Evolutionary conservation across 2,888 invertebrate species (phyloP).

Genomic region (Toxonevra muliebris): DNA sequence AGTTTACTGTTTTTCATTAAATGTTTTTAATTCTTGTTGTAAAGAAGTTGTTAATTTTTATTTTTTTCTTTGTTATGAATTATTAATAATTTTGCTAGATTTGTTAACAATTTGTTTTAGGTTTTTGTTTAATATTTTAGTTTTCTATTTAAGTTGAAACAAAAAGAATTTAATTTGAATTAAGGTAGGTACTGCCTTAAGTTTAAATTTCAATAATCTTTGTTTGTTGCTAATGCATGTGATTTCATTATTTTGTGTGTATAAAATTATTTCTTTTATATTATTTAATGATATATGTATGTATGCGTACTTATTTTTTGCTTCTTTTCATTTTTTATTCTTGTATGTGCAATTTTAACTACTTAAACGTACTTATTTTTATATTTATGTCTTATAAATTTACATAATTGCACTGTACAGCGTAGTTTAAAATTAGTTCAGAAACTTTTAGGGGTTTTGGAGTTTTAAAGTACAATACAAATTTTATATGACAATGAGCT

Average conservation of each 20-base stretch:
- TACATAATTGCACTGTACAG: background rate
- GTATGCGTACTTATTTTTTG: slow-evolving; percentile 23
- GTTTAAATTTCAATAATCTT: slow-evolving; percentile 17
- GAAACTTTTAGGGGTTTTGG: background rate
- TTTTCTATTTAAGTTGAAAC: slow-evolving; percentile 20
- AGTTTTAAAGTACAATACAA: no score
- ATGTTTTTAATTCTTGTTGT: slow-evolving; percentile 34
- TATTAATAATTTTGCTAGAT: slow-evolving; percentile 38
- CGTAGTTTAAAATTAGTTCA: background rate
- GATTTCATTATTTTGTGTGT: slow-evolving; percentile 19
- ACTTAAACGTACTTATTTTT: background rate
- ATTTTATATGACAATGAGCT: no score
- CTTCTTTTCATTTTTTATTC: slow-evolving; percentile 7
- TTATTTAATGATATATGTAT: slow-evolving; percentile 2
- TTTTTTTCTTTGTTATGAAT: slow-evolving; percentile 35
- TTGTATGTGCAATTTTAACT: slow-evolving; percentile 13
- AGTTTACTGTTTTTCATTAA: slow-evolving; percentile 28
- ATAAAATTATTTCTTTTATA: slow-evolving; percentile 23
- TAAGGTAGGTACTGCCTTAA: slow-evolving; percentile 33
- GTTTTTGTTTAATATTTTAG: slow-evolving; percentile 29
- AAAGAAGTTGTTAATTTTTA: slow-evolving; percentile 26
- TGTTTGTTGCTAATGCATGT: slow-evolving; percentile 22
- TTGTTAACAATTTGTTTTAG: slow-evolving; percentile 28
- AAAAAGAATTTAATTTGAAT: slow-evolving; percentile 20
- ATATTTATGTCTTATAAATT: background rate